phyloP scores from a whole-genome alignment of 2,888 invertebrate species.

The Macaria liturata region DNA sequence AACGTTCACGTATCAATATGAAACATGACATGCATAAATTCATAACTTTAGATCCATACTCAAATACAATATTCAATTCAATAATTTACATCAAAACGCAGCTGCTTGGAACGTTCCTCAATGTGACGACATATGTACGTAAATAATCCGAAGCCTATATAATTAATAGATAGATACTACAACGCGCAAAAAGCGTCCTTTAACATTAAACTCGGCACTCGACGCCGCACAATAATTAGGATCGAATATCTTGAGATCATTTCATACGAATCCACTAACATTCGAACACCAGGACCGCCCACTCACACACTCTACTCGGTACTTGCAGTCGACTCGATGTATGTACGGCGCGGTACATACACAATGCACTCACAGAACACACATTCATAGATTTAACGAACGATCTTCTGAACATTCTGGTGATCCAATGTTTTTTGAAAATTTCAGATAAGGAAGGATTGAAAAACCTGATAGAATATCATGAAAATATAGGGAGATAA shows the following conservation, averaged over 20 bases:
- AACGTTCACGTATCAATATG: slow-evolving; percentile 46
- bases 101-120: slow-evolving; percentile 68
- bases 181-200: slow-evolving; percentile 80
- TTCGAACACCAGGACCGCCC: slow-evolving; percentile 50
- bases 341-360: too few relatives aligned
- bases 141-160: slow-evolving; percentile 63
- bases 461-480: too few relatives aligned
- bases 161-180: slow-evolving; percentile 53
- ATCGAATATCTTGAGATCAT: slow-evolving; percentile 82
- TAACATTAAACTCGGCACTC: slow-evolving; percentile 72
- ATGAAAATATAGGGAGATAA: too few relatives aligned
- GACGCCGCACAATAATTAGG: slow-evolving; percentile 63
- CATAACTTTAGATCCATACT: slow-evolving; percentile 62
- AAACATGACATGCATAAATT: slow-evolving; percentile 31
- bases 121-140: slow-evolving; percentile 65
- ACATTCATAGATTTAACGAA: too few relatives aligned
- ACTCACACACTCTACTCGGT: slow-evolving; percentile 33
- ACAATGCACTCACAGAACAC: too few relatives aligned
- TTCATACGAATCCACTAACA: slow-evolving; percentile 64
- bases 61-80: slow-evolving; percentile 53
- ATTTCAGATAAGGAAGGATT: too few relatives aligned
- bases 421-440: too few relatives aligned
- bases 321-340: too few relatives aligned
- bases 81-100: slow-evolving; percentile 75
- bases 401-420: too few relatives aligned